phyloP scores from a whole-genome alignment of 2,113 vertebrate species.

The Eptatretus burgeri region DNA sequence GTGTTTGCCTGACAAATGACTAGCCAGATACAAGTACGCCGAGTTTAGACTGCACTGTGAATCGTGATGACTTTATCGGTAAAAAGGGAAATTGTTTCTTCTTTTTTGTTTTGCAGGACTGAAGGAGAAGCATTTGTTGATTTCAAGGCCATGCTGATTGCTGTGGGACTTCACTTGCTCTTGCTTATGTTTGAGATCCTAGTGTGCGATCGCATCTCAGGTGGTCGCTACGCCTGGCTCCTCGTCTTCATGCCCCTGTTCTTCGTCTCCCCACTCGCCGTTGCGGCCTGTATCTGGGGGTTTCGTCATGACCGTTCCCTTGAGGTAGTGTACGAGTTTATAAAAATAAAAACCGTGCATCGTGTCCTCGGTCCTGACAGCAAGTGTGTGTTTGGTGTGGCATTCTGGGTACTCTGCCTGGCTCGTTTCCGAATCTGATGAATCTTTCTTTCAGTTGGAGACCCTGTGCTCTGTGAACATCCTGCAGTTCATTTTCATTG shows the following conservation, averaged over 20 bases:
- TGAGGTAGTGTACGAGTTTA: constrained; percentile 30
- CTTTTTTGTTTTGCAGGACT: constrained; percentile 22
- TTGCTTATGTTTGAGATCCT: constrained; percentile 87
- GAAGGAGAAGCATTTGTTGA: constrained; percentile 96
- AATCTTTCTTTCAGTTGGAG: constrained; percentile 33
- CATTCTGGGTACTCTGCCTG: too few species aligned
- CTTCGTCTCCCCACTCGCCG: constrained; percentile 82
- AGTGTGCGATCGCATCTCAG: constrained; percentile 61
- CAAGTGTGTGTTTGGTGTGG: too few species aligned
- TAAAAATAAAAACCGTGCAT: too few species aligned
- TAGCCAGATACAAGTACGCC: too few species aligned
- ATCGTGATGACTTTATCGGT: too few species aligned
- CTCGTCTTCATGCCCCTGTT: constrained; percentile 94
- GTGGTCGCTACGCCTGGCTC: constrained; percentile 64
- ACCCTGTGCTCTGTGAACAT: constrained; percentile 96
- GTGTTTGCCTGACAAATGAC: too few species aligned
- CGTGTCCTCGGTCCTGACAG: too few species aligned
- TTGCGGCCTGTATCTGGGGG: constrained; percentile 89
- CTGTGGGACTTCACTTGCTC: constrained; percentile 72
- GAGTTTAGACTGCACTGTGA: too few species aligned
- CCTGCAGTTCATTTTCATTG: constrained; percentile 98
- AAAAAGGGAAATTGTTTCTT: too few species aligned
- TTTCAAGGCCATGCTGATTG: constrained; percentile 92
- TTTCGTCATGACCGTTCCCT: constrained; percentile 83
- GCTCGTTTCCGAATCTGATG: too few species aligned